phyloP scores from a whole-genome alignment of 2,113 vertebrate species.

The Mobula hypostoma region DNA sequence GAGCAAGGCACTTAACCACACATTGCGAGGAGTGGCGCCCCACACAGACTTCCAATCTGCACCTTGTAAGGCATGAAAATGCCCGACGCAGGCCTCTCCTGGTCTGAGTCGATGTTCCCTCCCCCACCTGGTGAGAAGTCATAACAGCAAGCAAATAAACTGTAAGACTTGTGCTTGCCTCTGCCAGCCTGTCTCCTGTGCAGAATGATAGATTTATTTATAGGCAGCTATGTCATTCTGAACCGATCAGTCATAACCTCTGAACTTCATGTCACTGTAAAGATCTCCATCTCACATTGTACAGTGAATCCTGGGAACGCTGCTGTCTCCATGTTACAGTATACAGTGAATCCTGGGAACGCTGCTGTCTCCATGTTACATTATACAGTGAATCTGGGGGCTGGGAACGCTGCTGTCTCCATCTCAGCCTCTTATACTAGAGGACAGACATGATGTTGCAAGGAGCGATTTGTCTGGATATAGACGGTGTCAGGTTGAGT shows the following conservation, averaged over 20 bases:
- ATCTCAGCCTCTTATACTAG: background rate
- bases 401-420: background rate
- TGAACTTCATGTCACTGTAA: background rate
- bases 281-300: background rate
- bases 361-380: background rate
- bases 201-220: background rate
- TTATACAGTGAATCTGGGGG: background rate
- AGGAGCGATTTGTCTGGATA: background rate
- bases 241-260: background rate
- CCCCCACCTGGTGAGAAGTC: no score
- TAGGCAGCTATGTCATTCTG: background rate
- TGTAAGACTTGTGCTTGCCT: no score
- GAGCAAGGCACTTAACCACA: no score
- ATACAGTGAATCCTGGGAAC: background rate
- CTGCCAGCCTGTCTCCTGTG: background rate
- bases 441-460: background rate
- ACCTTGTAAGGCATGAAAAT: no score
- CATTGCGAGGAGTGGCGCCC: no score
- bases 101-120: no score
- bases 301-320: background rate
- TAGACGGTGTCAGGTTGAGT: background rate
- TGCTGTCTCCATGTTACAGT: background rate
- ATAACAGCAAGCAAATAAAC: no score
- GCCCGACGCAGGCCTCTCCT: no score
- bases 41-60: no score